These are phyloP conservation scores for Eumacrocentrus americanus DNA, from an alignment of 2,888 invertebrate species.

Conservation along the genomic window DNA sequence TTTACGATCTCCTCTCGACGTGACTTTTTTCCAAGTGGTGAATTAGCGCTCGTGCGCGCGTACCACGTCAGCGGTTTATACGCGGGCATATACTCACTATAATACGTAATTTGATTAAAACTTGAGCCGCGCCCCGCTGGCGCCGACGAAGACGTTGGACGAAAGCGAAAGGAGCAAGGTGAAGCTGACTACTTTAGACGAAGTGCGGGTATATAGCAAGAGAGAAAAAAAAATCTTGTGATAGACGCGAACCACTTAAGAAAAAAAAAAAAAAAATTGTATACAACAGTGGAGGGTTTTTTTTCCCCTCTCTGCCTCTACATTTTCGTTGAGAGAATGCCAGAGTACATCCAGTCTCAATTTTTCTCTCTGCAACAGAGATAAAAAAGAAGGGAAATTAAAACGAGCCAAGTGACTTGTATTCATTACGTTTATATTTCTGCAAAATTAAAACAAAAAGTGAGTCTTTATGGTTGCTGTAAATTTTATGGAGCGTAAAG, in stretches of 20 bases:
- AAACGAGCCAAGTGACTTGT: slow-evolving; percentile 17
- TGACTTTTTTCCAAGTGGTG: slow-evolving; percentile 20
- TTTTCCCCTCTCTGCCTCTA: too few species aligned
- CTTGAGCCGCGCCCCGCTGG: slow-evolving; percentile 32
- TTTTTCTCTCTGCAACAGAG: slow-evolving; percentile 18
- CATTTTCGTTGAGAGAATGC: too few species aligned
- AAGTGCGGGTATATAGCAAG: not conserved
- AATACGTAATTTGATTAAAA: slow-evolving; percentile 51
- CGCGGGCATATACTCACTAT: slow-evolving; percentile 40
- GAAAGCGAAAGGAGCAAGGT: slow-evolving; percentile 10
- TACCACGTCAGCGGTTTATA: slow-evolving; percentile 39
- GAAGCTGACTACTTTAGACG: slow-evolving; percentile 4
- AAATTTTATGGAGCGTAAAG: not conserved
- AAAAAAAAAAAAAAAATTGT: too few species aligned
- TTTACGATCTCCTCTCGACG: not conserved
- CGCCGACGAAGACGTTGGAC: slow-evolving; percentile 10
- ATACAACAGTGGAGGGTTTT: too few species aligned
- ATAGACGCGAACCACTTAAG: too few species aligned
- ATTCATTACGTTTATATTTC: not conserved
- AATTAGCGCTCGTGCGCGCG: slow-evolving; percentile 28
- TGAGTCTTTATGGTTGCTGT: not conserved
- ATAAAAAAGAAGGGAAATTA: not conserved
- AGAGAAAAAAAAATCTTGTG: too few species aligned
- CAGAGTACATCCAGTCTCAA: too few species aligned
- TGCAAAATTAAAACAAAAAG: not conserved